Evolutionary conservation across 1,140 invertebrate genomes (phyloP).

Genomic region (Caerostris darwini): DNA sequence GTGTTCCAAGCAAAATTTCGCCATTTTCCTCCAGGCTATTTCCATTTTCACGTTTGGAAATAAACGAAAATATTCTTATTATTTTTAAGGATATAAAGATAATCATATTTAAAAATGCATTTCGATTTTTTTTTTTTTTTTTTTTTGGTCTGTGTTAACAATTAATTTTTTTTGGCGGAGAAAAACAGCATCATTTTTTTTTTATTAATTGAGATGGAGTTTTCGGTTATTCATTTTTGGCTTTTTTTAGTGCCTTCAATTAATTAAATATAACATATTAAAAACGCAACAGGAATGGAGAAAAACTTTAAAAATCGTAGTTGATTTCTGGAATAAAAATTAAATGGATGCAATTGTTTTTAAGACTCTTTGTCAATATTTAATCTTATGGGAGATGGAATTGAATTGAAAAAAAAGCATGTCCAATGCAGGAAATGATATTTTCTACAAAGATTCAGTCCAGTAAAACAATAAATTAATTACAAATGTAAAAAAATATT

Average conservation of each 20-base stretch:
- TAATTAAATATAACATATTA: conserved; percentile 14
- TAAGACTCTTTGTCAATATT: neutral
- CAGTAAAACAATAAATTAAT: too few relatives aligned
- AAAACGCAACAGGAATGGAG: neutral
- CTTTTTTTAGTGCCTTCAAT: neutral
- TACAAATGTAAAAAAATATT: too few relatives aligned
- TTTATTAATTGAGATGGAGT: neutral
- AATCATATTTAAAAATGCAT: conserved; percentile 40
- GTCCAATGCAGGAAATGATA: too few relatives aligned
- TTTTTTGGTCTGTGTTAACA: neutral
- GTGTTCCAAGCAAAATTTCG: conserved; percentile 1
- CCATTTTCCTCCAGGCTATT: neutral
- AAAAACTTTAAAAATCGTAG: neutral
- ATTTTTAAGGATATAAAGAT: conserved; percentile 14
- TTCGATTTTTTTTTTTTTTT: neutral
- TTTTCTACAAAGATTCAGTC: too few relatives aligned
- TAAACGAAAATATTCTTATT: neutral
- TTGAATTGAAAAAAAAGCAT: neutral
- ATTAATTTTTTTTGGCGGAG: neutral
- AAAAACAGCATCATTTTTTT: neutral
- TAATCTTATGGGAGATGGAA: neutral
- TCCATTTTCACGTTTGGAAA: neutral
- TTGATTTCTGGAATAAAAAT: neutral
- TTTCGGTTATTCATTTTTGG: neutral
- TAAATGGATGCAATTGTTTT: too few relatives aligned